Percentiles rank a stretch among this genome's conserved stretches.
These are phyloP conservation scores for Apteryx mantelli DNA, from an alignment of 2,113 vertebrate genomes.

Conservation along the genomic window DNA sequence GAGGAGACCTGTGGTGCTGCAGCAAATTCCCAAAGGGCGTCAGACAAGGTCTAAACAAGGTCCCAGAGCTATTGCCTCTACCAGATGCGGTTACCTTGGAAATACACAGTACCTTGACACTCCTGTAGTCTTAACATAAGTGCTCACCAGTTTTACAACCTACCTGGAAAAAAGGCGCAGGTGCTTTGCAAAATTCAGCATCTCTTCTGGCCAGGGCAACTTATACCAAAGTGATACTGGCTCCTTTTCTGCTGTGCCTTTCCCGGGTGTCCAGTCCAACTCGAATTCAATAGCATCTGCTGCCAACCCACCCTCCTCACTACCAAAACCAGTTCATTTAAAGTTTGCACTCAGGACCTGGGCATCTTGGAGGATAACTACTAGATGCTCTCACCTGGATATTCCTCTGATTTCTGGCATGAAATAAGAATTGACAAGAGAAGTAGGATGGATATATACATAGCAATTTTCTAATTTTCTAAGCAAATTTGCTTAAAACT, in stretches of 20 bases:
- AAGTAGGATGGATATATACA: neutral
- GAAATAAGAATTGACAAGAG: neutral
- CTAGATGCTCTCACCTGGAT: neutral
- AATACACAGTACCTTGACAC: accelerated
- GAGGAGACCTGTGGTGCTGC: neutral
- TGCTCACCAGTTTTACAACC: neutral
- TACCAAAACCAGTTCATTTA: neutral
- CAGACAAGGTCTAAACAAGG: neutral
- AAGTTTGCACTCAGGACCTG: neutral
- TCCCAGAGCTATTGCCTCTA: neutral
- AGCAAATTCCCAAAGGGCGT: neutral
- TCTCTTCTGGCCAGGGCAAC: neutral
- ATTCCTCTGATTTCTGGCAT: neutral
- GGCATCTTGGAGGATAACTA: neutral
- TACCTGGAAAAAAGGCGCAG: neutral
- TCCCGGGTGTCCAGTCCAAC: accelerated
- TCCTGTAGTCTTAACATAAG: neutral
- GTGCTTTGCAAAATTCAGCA: accelerated
- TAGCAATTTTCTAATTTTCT: neutral
- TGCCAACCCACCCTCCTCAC: too few relatives aligned
- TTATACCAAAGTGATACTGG: neutral
- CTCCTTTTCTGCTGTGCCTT: neutral
- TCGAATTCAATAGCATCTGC: neutral
- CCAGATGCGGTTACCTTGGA: neutral
- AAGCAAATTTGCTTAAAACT: slow-evolving; percentile 4